Evolutionary conservation across 1,140 invertebrate species (phyloP).

Genomic region (Magallana gigas): DNA sequence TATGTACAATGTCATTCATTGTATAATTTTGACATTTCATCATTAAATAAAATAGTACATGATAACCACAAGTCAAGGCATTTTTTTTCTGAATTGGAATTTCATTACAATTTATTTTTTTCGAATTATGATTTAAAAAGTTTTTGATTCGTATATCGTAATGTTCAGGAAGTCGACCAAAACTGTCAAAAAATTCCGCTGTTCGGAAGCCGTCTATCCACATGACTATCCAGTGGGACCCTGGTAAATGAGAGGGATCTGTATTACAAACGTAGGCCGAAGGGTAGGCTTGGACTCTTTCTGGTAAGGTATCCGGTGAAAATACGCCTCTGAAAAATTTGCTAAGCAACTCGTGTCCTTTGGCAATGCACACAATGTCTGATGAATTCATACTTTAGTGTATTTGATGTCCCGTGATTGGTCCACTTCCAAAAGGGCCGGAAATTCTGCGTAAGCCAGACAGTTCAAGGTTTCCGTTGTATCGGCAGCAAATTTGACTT

Average conservation of each 20-base stretch:
- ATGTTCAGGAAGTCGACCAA: conserved; percentile 30
- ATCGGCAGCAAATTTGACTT: conserved; percentile 33
- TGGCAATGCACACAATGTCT: conserved; percentile 11
- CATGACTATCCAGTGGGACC: conserved; percentile 47
- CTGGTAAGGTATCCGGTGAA: conserved; percentile 37
- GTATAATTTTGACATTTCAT: not conserved
- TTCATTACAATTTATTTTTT: not conserved
- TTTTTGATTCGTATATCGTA: not conserved
- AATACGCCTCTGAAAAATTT: conserved; percentile 22
- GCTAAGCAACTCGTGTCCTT: not conserved
- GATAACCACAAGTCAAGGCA: conserved; percentile 33
- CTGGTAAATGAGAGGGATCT: conserved; percentile 15
- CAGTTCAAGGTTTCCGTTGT: conserved; percentile 44
- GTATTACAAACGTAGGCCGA: conserved; percentile 39
- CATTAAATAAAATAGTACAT: conserved; percentile 22
- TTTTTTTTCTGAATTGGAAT: not conserved
- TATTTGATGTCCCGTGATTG: conserved; percentile 37
- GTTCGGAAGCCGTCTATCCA: conserved; percentile 9
- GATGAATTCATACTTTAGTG: conserved; percentile 25
- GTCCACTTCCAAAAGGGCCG: conserved; percentile 38
- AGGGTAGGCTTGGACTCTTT: not conserved
- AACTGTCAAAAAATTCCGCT: conserved; percentile 50
- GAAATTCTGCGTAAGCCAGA: conserved; percentile 43
- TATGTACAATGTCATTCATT: conserved; percentile 15
- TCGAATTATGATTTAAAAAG: not conserved